These are phyloP conservation scores for Meriones psammophilus DNA, from an alignment of 2,797 vertebrate species.

Conservation along the genomic window DNA sequence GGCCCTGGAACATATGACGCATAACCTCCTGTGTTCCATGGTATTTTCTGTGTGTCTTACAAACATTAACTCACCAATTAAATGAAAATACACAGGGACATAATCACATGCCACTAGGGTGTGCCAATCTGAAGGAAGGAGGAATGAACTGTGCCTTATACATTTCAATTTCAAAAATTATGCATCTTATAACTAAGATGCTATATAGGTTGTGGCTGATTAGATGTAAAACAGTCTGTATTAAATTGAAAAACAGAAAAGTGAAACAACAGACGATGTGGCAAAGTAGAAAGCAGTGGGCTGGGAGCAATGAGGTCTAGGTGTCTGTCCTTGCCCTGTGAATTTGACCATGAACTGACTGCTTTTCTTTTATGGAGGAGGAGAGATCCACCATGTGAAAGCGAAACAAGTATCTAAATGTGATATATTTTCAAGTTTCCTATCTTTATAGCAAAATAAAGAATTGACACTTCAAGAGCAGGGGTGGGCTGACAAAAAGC, in stretches of 20 bases:
- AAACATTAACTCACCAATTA: neutral
- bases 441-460: conserved; percentile 84
- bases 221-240: conserved; percentile 13
- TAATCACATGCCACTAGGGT: neutral
- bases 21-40: neutral
- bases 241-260: conserved; percentile 37
- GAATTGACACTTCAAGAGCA: conserved; percentile 77
- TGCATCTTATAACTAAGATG: neutral
- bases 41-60: neutral
- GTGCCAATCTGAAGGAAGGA: conserved; percentile 11
- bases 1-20: neutral
- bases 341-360: conserved; percentile 85
- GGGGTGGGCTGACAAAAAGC: neutral
- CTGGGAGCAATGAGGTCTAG: neutral
- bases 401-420: conserved; percentile 82
- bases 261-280: neutral
- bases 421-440: conserved; percentile 82
- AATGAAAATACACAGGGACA: neutral
- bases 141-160: neutral
- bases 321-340: neutral
- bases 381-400: conserved; percentile 82
- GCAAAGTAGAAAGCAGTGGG: neutral
- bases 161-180: conserved; percentile 58
- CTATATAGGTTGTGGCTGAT: neutral
- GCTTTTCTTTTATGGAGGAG: conserved; percentile 33